Evolutionary conservation across 1,140 invertebrate genomes (phyloP), one percentile per base, ranked within the genome.

Genomic region (Lucilia sericata): DNA sequence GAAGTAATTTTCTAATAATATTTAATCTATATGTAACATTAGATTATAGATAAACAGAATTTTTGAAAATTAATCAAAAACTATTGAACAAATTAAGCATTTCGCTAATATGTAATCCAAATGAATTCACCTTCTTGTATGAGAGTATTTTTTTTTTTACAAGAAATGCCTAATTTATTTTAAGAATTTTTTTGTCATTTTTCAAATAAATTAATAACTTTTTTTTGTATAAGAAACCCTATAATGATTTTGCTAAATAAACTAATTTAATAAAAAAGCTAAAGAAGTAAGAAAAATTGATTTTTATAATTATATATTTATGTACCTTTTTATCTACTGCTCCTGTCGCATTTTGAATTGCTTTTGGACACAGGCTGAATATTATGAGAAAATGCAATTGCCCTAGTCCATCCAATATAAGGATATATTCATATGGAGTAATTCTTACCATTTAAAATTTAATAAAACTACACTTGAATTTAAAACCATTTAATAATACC

Each of bases 21-120:
- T 70, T 25, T 70, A 70, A 70, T 70, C 65, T 70, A 70, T 21
- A 21, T 25, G 25, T 21, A n/a, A 21, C 8, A 25, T 70, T 70
- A 70, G n/a, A 60, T 60, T n/a, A 21, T 70, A 25, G 65, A 70
- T 19, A 21, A 25, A 5, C 5, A 70, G 21, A n/a, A 60, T 17
- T 60, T 30, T n/a, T 60, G 55, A 60, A 60, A 60, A 25, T 25
- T 21, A 70, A 21, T 19, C n/a, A 70, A 25, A 12, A 19, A 70
- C 8, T 80, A 51, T n/a, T 17, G 76, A 80, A 80, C 76, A 80
- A 80, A 49, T 49, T 80, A 80, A 80, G 76, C 42, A 80, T 49
- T 80, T 80, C 42, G n/a, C 76, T 80, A 42, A 78, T 25, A 49
- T 30, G 25, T 30, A 2, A 2, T 49, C 3, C 17, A 51, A 51